Base-by-base conservation (phyloP, 2,888 invertebrate species). In the Dorcus parallelipipedus region DNA sequence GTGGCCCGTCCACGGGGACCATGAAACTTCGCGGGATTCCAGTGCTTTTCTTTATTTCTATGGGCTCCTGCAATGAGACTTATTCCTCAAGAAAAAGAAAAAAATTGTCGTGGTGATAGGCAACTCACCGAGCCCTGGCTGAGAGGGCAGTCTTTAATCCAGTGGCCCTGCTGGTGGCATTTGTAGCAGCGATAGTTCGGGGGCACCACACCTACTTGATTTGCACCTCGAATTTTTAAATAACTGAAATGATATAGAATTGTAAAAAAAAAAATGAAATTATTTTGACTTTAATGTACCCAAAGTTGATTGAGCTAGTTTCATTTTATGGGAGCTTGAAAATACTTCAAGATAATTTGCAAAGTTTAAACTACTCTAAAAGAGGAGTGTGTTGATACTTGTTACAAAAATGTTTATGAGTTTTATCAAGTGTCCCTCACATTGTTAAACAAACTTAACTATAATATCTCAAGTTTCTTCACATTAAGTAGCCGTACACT, bases 1-100 rank as follows among this genome's bases (percentile, higher is more conserved):
- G 85, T 20, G 93, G 93, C 47, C 93, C 92, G 71, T 88, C 92
- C n/a, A 95, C 96, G 49, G 91, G 89, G 58, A 93, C 91, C 89
- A 96, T 91, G 82, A 97, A 97, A 81, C 95, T 96, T 67, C 92
- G 84, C 6, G 99, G 99, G 71, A 99, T 99, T 42, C 99, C 99
- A 39, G 98, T 97, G 73, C 95, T 96, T 71, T 97, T 87, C 73
- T 95, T 95, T 60, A 95, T 88, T 75, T 94, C 93, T 62, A 87
- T 81, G 17, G 86, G 84, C 73, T 85, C 90, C 81, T 79, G 77
- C 80, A 62, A 39, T 50, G n/a, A 14, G 20, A 50, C 3, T 9
- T 39, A 38, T 26, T 8, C 26, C 3, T 26, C 5, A 6, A 33
- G 7, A 51, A 26, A 50, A 23, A 45, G 9, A 54, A 49, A 54